Percentiles rank a stretch among this genome's conserved stretches.
Conservation (phyloP, 2,113 vertebrate species). For the Hirundichthys speculiger region DNA sequence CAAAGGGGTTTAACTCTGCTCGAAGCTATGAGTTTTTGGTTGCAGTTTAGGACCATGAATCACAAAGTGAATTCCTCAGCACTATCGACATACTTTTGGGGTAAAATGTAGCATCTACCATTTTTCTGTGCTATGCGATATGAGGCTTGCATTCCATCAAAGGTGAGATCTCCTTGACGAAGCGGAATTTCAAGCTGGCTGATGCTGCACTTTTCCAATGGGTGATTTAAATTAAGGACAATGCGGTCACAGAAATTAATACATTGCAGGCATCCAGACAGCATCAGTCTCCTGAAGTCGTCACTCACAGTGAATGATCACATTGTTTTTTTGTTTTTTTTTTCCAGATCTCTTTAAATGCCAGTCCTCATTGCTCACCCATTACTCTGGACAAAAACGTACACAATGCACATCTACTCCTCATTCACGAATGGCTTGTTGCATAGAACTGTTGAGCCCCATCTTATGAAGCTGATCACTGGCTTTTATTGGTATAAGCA, state of each 20-base stretch:
- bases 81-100: background rate
- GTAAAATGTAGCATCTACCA: background rate
- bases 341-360: constrained; percentile 26
- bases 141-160: constrained; percentile 18
- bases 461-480: background rate
- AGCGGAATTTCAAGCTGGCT: constrained; percentile 22
- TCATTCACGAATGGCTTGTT: background rate
- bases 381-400: background rate
- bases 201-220: constrained; percentile 45
- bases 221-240: constrained; percentile 28
- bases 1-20: background rate
- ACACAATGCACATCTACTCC: constrained; percentile 25
- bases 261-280: constrained; percentile 38
- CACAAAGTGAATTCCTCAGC: constrained; percentile 4
- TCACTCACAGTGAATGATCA: constrained; percentile 46
- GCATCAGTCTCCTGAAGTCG: constrained; percentile 15
- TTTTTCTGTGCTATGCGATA: background rate
- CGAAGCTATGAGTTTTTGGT: background rate
- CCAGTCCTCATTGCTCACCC: background rate
- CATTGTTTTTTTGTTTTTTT: constrained; percentile 40
- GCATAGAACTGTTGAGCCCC: background rate
- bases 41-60: background rate
- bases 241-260: constrained; percentile 32
- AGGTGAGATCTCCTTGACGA: constrained; percentile 10
- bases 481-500: background rate